These are phyloP conservation scores for Gambelia wislizenii DNA, from an alignment of 2,797 vertebrate species.

Conservation along the genomic window DNA sequence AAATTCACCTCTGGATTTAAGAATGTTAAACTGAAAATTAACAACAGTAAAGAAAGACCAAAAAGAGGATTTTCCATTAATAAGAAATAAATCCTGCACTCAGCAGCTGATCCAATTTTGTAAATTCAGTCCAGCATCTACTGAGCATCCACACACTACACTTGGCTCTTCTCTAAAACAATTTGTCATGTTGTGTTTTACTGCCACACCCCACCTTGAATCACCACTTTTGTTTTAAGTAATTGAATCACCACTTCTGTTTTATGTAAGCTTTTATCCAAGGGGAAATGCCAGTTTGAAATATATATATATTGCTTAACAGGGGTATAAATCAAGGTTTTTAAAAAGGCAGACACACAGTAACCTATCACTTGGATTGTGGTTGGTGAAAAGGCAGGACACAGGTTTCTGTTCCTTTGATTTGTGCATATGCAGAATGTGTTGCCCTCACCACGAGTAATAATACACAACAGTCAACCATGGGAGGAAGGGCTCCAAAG, in stretches of 20 bases:
- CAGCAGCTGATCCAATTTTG: slow-evolving; percentile 52
- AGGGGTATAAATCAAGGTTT: too few species aligned
- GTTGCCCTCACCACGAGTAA: too few species aligned
- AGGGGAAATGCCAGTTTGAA: not conserved
- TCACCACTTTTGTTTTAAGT: not conserved
- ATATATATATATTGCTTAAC: too few species aligned
- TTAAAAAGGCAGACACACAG: not conserved
- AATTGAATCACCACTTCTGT: not conserved
- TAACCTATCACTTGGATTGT: not conserved
- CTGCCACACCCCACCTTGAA: not conserved
- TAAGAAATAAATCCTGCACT: slow-evolving; percentile 46
- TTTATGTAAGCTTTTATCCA: not conserved
- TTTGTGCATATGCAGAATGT: too few species aligned
- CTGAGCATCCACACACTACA: slow-evolving; percentile 36
- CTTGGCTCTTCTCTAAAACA: slow-evolving; percentile 43
- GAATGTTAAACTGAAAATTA: slow-evolving; percentile 54
- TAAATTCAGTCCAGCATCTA: slow-evolving; percentile 55
- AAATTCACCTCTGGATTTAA: slow-evolving; percentile 59
- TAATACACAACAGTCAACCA: too few species aligned
- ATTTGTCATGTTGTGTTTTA: slow-evolving; percentile 23
- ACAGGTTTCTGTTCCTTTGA: not conserved
- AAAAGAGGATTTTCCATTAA: slow-evolving; percentile 59
- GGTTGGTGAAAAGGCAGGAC: too few species aligned
- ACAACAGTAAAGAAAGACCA: slow-evolving; percentile 27
- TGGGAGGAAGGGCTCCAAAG: not conserved